Percentiles rank a stretch among this genome's conserved stretches.
phyloP scores from a whole-genome alignment of 1,140 invertebrate species.

The Brachionus manjavacas region DNA sequence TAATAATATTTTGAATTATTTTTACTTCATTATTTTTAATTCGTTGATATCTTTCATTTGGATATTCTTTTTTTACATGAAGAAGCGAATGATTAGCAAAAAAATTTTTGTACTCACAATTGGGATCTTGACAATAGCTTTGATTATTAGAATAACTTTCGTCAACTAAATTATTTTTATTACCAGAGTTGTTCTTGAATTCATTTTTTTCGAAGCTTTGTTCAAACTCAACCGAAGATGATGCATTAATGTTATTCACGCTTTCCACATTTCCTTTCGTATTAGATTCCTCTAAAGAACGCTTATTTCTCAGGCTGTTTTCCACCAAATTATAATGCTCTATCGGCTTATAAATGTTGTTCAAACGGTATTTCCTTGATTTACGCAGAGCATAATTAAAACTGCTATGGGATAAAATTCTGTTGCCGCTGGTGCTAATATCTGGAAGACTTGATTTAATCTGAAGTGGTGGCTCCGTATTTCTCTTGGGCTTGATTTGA shows the following conservation, averaged over 20 bases:
- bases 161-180: neutral
- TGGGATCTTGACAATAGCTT: constrained; percentile 15
- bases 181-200: neutral
- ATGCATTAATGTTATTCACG: neutral
- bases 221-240: neutral
- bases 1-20: constrained; percentile 30
- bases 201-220: neutral
- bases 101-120: neutral
- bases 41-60: constrained; percentile 12
- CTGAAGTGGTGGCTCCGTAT: neutral
- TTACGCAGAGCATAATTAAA: constrained; percentile 7
- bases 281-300: neutral
- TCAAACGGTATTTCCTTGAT: neutral
- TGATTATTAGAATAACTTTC: neutral
- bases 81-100: neutral
- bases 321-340: constrained; percentile 8
- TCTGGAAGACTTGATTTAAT: constrained; percentile 3
- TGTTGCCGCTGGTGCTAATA: neutral
- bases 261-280: neutral
- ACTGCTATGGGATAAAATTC: neutral
- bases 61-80: constrained; percentile 25
- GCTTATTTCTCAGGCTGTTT: neutral
- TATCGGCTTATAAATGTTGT: constrained; percentile 6
- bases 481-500: neutral
- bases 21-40: constrained; percentile 24